Percentiles rank a stretch among this genome's conserved stretches.
These are phyloP conservation scores for Campylomormyrus tamandua DNA, from an alignment of 2,113 vertebrate species.

Conservation along the genomic window DNA sequence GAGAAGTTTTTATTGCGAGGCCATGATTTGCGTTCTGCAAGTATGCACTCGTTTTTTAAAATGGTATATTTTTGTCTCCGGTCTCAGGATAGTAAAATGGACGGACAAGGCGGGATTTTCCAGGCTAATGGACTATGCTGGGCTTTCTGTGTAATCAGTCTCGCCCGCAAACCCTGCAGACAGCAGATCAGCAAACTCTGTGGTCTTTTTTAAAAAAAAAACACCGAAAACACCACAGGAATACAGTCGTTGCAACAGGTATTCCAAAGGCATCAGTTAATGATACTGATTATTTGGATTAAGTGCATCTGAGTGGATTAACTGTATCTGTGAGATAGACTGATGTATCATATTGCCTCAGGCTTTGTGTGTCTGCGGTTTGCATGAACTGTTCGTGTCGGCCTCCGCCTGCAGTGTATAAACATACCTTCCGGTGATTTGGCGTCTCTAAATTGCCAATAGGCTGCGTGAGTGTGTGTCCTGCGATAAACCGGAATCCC, in stretches of 20 bases:
- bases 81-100: background rate
- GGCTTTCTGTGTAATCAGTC: background rate
- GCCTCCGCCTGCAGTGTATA: background rate
- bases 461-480: background rate
- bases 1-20: background rate
- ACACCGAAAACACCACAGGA: background rate
- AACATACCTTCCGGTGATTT: background rate
- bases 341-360: background rate
- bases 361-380: background rate
- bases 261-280: background rate
- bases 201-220: background rate
- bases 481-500: background rate
- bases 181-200: background rate
- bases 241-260: background rate
- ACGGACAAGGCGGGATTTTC: background rate
- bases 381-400: background rate
- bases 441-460: background rate
- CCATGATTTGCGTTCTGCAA: background rate
- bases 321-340: background rate
- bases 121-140: background rate
- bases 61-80: background rate
- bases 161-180: background rate
- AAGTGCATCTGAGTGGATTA: constrained; percentile 1
- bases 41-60: background rate
- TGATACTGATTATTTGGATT: background rate